These are phyloP conservation scores for Tridacna crocea DNA, from an alignment of 2,888 invertebrate species.

Conservation along the genomic window DNA sequence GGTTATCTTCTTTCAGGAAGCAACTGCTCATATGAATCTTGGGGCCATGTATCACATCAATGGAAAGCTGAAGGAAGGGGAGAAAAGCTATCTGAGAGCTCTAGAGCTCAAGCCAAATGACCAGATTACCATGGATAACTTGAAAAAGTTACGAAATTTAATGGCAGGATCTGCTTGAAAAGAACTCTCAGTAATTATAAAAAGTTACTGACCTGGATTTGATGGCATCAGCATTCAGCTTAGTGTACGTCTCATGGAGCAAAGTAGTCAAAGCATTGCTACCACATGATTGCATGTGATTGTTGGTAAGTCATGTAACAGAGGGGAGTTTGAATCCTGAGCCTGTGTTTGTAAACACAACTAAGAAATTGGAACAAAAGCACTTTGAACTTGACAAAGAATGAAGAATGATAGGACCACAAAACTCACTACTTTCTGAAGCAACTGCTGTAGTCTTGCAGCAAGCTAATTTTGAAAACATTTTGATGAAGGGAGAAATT, in stretches of 20 bases:
- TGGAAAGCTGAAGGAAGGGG: constrained; percentile 94
- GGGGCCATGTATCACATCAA: constrained; percentile 97
- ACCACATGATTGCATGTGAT: too few relatives aligned
- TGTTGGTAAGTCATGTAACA: too few relatives aligned
- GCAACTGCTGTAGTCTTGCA: too few relatives aligned
- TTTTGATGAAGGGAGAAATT: too few relatives aligned
- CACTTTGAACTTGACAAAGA: too few relatives aligned
- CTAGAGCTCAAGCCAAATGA: constrained; percentile 94
- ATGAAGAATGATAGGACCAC: too few relatives aligned
- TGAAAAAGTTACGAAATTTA: constrained; percentile 89
- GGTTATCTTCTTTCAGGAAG: constrained; percentile 87
- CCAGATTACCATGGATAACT: constrained; percentile 93
- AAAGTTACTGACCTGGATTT: background rate
- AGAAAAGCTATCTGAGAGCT: constrained; percentile 93
- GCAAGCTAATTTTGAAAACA: too few relatives aligned
- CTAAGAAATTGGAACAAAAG: too few relatives aligned
- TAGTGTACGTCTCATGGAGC: background rate
- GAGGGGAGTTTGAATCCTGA: too few relatives aligned
- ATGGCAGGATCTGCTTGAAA: constrained; percentile 54
- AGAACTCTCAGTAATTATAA: background rate
- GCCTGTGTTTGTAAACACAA: too few relatives aligned
- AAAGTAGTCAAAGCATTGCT: too few relatives aligned
- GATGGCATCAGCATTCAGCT: background rate
- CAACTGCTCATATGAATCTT: constrained; percentile 95
- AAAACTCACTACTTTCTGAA: too few relatives aligned